Evolutionary conservation across 64 coral and sea anemone genomes (phyloP), one percentile per base, ranked within the genome.

Genomic region (Pachyseris speciosa): DNA sequence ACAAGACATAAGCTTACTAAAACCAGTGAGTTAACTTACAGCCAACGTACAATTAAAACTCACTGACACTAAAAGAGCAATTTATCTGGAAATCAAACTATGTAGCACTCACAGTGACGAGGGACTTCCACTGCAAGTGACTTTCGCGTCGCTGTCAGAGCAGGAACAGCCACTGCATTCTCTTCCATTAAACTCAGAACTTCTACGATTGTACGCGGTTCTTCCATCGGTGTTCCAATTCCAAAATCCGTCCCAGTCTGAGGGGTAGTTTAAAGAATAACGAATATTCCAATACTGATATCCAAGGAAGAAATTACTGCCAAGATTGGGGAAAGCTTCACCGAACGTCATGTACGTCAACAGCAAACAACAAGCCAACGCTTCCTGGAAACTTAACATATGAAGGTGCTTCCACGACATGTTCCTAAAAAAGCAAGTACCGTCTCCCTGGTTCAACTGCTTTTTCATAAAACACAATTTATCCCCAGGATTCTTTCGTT

Each of bases 171-270:
- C 86, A 33, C 20, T 11, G 22, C 95, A 96, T 1, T 33, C 5
- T 20, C 5, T n/a, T 22, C 10, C 65, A 20, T 9, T 13, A 8
- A 0, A 19, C 16, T 90, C 86, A 1, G 68, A 64, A 27, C 0
- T 27, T n/a, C 2, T 13, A 61, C 95, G 87, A 8, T 86, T 55
- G 78, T 97, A 97, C 8, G 64, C 1, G 4, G 12, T 32, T 43
- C 52, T 52, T 3, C 86, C 95, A 67, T 67, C 49, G 28, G 0
- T 20, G 20, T 60, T 0, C 2, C 8, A 30, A 49, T 97, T 97
- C 95, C 95, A 97, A 85, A 97, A 93, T 20, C 95, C 95, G 47
- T 87, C 25, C 95, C 95, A 97, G 48, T 94, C 91, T 20, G 37
- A 69, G 31, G 91, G 32, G 37, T 81, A 81, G 20, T 63, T 71